phyloP scores from a whole-genome alignment of 2,888 invertebrate genomes.

The Volucella inflata region DNA sequence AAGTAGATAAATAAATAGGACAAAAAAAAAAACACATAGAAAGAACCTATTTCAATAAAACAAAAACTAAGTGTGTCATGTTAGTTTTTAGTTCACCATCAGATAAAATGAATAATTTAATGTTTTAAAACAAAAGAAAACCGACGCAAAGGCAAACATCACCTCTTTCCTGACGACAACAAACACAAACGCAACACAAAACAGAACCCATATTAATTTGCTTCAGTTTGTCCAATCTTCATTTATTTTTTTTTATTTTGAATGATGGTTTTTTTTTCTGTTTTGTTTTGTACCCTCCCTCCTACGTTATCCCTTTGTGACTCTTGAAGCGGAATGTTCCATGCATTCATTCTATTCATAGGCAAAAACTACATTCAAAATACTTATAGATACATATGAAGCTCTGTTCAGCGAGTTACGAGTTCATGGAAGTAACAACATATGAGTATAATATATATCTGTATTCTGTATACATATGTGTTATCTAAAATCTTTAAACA shows the following conservation, averaged over 20 bases:
- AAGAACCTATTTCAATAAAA: slow-evolving; percentile 1
- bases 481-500: slow-evolving; percentile 12
- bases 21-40: too few species aligned
- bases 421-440: too few species aligned
- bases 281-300: background rate
- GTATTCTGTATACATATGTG: background rate
- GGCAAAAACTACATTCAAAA: slow-evolving; percentile 39
- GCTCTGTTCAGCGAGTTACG: too few species aligned
- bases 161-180: slow-evolving; percentile 32
- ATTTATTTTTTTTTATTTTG: too few species aligned
- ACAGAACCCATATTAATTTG: slow-evolving; percentile 8
- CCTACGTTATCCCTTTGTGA: slow-evolving; percentile 56
- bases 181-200: slow-evolving; percentile 23
- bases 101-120: slow-evolving; percentile 68
- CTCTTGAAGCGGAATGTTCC: slow-evolving; percentile 48
- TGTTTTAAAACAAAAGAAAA: slow-evolving; percentile 43
- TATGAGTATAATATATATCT: background rate
- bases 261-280: background rate
- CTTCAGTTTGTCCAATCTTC: slow-evolving; percentile 46
- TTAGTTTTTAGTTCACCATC: slow-evolving; percentile 14
- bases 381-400: background rate
- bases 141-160: slow-evolving; percentile 10
- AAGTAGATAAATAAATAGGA: too few species aligned
- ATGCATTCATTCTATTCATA: slow-evolving; percentile 65
- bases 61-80: slow-evolving; percentile 55